These are phyloP conservation scores for Nymphalis io DNA, from an alignment of 1,140 invertebrate genomes.

Conservation along the genomic window DNA sequence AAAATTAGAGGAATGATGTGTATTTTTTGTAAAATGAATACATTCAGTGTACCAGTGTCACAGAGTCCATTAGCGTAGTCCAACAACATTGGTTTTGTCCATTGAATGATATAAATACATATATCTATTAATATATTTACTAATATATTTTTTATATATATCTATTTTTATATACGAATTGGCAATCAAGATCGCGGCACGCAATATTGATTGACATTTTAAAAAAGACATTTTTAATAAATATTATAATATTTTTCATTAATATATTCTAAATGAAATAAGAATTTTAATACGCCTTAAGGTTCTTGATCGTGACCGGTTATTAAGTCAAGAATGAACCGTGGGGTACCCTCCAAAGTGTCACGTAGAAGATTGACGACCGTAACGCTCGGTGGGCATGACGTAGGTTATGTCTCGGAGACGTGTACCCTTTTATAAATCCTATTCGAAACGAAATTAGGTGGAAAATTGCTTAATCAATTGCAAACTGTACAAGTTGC, in stretches of 20 bases:
- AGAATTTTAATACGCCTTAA: slow-evolving; percentile 12
- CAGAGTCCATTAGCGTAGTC: too few species aligned
- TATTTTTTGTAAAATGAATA: too few species aligned
- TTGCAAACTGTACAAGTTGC: background rate
- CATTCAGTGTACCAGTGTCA: too few species aligned
- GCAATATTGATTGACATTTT: too few species aligned
- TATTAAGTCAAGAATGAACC: slow-evolving; percentile 41
- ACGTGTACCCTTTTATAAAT: slow-evolving; percentile 1
- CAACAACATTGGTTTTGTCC: too few species aligned
- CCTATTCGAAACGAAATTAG: background rate
- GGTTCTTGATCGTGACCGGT: slow-evolving; percentile 33
- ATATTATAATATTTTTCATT: background rate
- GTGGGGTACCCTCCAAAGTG: slow-evolving; percentile 35
- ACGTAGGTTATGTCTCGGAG: slow-evolving; percentile 12
- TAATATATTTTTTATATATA: too few species aligned
- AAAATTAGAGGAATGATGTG: too few species aligned
- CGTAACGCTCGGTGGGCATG: slow-evolving; percentile 27
- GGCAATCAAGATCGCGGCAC: too few species aligned
- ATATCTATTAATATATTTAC: too few species aligned
- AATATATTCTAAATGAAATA: background rate
- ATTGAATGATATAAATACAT: too few species aligned
- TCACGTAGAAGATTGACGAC: slow-evolving; percentile 47
- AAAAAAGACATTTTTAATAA: too few species aligned
- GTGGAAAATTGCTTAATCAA: background rate
- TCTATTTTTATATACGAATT: too few species aligned